phyloP scores from a whole-genome alignment of 2,797 vertebrate species.

The Setipinna tenuifilis region DNA sequence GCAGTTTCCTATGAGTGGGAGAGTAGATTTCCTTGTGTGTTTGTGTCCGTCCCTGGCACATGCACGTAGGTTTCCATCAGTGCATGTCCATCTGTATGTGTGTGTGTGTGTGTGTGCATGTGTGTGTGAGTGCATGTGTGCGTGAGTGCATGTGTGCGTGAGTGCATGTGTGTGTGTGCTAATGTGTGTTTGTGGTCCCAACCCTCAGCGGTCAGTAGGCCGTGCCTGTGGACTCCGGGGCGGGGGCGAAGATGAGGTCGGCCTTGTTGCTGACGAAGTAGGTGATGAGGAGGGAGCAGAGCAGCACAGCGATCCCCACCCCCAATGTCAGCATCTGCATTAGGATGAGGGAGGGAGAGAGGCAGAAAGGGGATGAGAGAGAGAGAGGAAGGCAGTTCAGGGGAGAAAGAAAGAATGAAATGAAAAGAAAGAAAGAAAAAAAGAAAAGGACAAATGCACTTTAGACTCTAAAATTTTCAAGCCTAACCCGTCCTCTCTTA shows the following conservation, averaged over 20 bases:
- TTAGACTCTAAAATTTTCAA: background rate
- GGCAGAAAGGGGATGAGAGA: no score
- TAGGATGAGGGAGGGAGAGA: no score
- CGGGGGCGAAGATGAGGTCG: conserved; percentile 83
- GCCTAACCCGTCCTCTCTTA: no score
- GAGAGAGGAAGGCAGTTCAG: background rate
- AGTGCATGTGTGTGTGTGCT: conserved; percentile 56
- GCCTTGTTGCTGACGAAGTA: conserved; percentile 91
- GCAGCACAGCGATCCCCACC: conserved; percentile 79
- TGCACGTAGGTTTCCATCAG: no score
- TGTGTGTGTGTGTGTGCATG: background rate
- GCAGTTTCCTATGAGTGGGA: conserved; percentile 34
- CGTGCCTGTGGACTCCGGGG: conserved; percentile 76
- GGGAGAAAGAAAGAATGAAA: background rate
- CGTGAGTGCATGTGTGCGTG: background rate
- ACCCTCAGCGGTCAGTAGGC: conserved; percentile 79
- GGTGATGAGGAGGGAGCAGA: conserved; percentile 82
- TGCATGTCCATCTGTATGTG: background rate
- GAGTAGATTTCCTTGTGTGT: conserved; percentile 49
- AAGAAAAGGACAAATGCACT: background rate
- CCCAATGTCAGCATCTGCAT: conserved; percentile 86
- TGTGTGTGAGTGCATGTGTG: background rate
- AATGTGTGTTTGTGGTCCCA: conserved; percentile 44
- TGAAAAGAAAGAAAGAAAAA: background rate
- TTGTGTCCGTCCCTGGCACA: background rate